phyloP scores from a whole-genome alignment of 2,888 invertebrate genomes.

The Ectemnius lituratus region DNA sequence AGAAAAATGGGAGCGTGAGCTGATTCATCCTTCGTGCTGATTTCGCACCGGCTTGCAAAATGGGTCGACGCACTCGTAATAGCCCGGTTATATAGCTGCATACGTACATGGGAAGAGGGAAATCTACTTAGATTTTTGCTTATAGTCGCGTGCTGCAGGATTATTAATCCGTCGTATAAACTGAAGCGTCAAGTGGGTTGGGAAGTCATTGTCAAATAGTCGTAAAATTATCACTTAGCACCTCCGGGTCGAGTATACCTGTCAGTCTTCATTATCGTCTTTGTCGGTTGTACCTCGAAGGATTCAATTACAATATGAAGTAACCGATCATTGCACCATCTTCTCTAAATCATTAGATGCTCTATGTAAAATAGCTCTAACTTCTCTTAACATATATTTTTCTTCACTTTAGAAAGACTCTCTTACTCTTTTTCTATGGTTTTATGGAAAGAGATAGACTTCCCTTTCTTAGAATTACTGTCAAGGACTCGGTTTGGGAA shows the following conservation, averaged over 20 bases:
- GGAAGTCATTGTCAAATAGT: neutral
- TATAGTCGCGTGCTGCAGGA: slow-evolving; percentile 15
- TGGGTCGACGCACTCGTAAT: slow-evolving; percentile 30
- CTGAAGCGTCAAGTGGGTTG: slow-evolving; percentile 12
- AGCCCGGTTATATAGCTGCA: slow-evolving; percentile 10
- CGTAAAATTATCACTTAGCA: neutral
- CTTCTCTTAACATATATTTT: too few species aligned
- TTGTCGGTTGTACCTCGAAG: neutral
- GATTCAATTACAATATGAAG: too few species aligned
- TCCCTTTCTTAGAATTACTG: slow-evolving; percentile 8
- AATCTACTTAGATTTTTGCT: neutral
- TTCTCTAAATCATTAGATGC: too few species aligned
- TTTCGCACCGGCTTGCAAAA: slow-evolving; percentile 23
- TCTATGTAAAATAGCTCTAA: too few species aligned
- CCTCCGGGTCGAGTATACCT: neutral
- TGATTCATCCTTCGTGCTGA: neutral
- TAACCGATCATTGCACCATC: too few species aligned
- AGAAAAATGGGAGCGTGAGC: too few species aligned
- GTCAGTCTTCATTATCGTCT: neutral
- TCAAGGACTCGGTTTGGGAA: slow-evolving; percentile 18
- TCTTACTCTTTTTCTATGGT: too few species aligned
- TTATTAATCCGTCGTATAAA: slow-evolving; percentile 13
- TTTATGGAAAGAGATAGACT: neutral
- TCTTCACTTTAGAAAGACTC: too few species aligned
- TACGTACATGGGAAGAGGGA: neutral